Conservation (phyloP, 2,797 vertebrate genomes). For the Pampus argenteus region DNA sequence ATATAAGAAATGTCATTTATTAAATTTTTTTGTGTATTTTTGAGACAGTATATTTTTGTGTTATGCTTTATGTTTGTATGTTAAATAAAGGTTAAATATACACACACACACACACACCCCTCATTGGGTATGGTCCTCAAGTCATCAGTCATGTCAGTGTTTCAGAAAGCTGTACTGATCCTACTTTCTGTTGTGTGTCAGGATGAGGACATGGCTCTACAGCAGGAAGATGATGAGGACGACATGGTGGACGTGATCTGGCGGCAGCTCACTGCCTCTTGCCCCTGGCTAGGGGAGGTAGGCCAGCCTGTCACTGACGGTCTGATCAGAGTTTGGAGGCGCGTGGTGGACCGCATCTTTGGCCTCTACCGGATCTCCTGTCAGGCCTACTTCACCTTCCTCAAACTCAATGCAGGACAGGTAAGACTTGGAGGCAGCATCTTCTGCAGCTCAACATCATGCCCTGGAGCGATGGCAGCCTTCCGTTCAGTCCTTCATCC, state of each 20-base stretch:
- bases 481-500: not conserved
- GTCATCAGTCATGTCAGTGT: too few species aligned
- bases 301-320: constrained; percentile 92
- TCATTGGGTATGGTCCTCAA: too few species aligned
- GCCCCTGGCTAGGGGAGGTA: constrained; percentile 94
- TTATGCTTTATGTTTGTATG: too few species aligned
- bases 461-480: not conserved
- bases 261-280: constrained; percentile 91
- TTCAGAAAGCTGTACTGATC: too few species aligned
- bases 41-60: too few species aligned
- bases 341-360: constrained; percentile 96
- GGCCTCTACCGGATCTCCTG: constrained; percentile 97
- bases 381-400: constrained; percentile 97
- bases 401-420: constrained; percentile 97
- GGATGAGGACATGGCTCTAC: constrained; percentile 98
- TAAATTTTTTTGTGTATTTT: too few species aligned
- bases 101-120: too few species aligned
- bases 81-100: too few species aligned
- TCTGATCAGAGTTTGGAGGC: constrained; percentile 95
- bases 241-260: constrained; percentile 98
- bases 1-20: too few species aligned
- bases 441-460: not conserved
- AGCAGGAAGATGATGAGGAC: constrained; percentile 94
- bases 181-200: constrained; percentile 54
- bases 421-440: constrained; percentile 70